Base-by-base conservation (phyloP, 2,113 vertebrate species). In the Mesocricetus auratus region DNA sequence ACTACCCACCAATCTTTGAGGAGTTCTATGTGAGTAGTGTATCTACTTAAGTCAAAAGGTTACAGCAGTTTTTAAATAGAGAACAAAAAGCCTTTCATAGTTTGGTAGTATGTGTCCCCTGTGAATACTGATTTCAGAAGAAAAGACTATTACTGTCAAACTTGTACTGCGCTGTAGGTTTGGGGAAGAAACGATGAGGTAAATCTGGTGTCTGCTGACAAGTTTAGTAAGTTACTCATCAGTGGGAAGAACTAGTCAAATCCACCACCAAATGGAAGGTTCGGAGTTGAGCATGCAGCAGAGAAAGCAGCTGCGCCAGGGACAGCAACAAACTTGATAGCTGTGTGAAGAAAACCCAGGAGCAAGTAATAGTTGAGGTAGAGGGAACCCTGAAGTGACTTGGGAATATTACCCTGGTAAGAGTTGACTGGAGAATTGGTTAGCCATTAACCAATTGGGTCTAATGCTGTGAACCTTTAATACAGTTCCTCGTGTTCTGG, bases 21-120 rank as follows among this genome's bases (percentile, higher is more conserved):
- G 7, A 66, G 90, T 95, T 87, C 95, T 78, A 69, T 74, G 16
- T 93, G 53, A 93, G 60, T 89, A 66, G 77, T 6, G 39, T 31
- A 19, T 17, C 82, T n/a, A 9, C 33, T 68, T 60, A 89, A 50
- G 86, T 95, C 36, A 94, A 31, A 96, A 92, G 50, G 22, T 91
- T 89, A 87, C 3, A 78, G 89, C 50, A 75, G 86, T 77, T 95
- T 96, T 95, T 89, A 86, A 91, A 62, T 71, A 92, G 62, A 90
- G 36, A 79, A 90, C 58, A 90, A 93, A 64, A 90, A 86, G 42
- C 71, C 58, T 90, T 94, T 75, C 69, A 45, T 94, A 36, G 82
- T 90, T 95, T 93, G 31, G 75, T 94, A 73, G 50, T 90, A 58
- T 86, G 4, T 86, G 53, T 86, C 82, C 53, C 13, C 22, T 93